Evolutionary conservation across 2,113 vertebrate species (phyloP), one percentile per base, ranked within the genome.

Genomic region (Choloepus hoffmanni): DNA sequence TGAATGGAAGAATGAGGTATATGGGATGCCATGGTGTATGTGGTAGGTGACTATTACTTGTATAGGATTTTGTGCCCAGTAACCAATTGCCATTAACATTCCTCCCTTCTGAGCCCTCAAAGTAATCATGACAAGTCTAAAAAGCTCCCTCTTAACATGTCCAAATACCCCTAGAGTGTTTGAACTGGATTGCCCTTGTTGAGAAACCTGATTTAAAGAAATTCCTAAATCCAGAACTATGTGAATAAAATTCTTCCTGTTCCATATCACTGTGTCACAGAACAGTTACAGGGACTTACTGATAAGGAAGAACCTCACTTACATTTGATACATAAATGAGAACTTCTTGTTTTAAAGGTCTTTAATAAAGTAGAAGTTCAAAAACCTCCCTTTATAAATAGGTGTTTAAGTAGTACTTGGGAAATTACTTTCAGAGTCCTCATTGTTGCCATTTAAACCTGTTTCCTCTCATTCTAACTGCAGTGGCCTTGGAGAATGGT

Each of bases 381-480:
- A 10, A 89, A 89, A 23, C 67, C 53, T 90, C 10, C 19, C 15
- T 60, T 92, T 16, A 53, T 84, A 81, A 85, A 63, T 48, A 60
- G 14, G 76, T 72, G 36, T 74, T 82, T 90, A 83, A 83, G 55
- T 53, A 86, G 5, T 92, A 76, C 19, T 55, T 33, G 65, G 36
- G 26, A 94, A 55, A 82, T 91, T 88, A 82, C 68, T 86, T 74
- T 77, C 9, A 7, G 82, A 73, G 13, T 77, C 7, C 7, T 88
- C 36, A 33, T 19, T 87, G 21, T 95, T 95, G 45, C 58, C 87
- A 83, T 79, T 76, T 82, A 94, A 96, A 78, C 7, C 14, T 18
- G 36, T 90, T 95, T 94, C 16, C 73, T 78, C 24, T 87, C 26
- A 14, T 85, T 95, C n/a, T 93, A 74, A 91, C 60, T 15, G 9